These are phyloP conservation scores for Charaxes varanes DNA, from an alignment of 1,140 invertebrate genomes.

Conservation along the genomic window DNA sequence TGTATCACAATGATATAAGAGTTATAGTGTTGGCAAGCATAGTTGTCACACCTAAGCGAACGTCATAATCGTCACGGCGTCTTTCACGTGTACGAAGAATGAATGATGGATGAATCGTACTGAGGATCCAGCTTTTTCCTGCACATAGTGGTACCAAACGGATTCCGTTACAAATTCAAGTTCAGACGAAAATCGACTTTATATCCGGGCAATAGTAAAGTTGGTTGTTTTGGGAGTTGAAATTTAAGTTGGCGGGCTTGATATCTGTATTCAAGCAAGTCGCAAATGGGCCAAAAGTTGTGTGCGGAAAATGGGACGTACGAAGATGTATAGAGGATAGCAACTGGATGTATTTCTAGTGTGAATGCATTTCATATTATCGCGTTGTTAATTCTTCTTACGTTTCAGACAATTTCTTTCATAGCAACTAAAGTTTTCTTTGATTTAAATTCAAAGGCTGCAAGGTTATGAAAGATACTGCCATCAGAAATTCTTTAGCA, in stretches of 20 bases:
- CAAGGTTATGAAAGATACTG: too few relatives aligned
- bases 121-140: conserved; percentile 55
- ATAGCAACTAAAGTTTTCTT: too few relatives aligned
- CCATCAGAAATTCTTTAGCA: too few relatives aligned
- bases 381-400: neutral
- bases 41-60: conserved; percentile 41
- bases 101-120: conserved; percentile 65
- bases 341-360: conserved; percentile 26
- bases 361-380: neutral
- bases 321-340: conserved; percentile 30
- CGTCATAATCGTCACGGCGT: conserved; percentile 61
- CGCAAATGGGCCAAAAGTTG: conserved; percentile 62
- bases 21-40: conserved; percentile 20
- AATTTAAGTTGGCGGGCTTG: conserved; percentile 25
- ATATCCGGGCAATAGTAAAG: conserved; percentile 9
- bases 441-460: too few relatives aligned
- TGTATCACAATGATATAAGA: conserved; percentile 37
- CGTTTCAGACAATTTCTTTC: too few relatives aligned
- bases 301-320: conserved; percentile 46
- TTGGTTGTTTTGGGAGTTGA: neutral
- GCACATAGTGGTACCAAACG: conserved; percentile 39
- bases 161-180: conserved; percentile 6
- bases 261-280: conserved; percentile 53
- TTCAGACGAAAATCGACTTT: conserved; percentile 21
- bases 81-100: conserved; percentile 57